Base-by-base conservation (phyloP, 2,797 vertebrate species). In the Nyctalus aviator region DNA sequence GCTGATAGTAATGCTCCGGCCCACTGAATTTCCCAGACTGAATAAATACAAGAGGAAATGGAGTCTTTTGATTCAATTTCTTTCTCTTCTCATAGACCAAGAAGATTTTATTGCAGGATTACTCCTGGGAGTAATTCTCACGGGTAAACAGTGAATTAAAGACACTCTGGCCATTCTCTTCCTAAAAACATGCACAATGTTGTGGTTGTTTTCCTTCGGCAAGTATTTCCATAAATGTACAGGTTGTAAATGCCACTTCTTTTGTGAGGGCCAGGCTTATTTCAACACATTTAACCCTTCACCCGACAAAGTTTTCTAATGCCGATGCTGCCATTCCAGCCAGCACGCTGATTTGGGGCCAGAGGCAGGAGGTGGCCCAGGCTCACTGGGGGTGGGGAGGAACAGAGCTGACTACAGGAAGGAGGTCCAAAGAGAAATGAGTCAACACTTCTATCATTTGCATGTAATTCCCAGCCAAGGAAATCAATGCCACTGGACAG, bases 41-140 rank as follows among this genome's bases (percentile, higher is more conserved):
- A 98, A 98, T 98, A 98, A 98, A 98, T 98, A 98, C 98, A 96
- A 98, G 98, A 98, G 98, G 98, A 98, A 98, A 98, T 98, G 97
- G 98, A 98, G 98, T 98, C 98, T 98, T 98, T 98, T 98, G 98
- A 99, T 98, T 99, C 98, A 99, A 99, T 98, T 99, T 98, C 98
- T 98, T 98, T 98, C 98, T 98, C 95, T 98, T 98, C 98, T 98
- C 98, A 98, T 84, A 98, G 98, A 98, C 98, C 97, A 98, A 98
- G 98, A 97, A 97, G 98, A 98, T 98, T 98, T 98, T 98, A 98
- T 98, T 98, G 98, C 97, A 97, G 96, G 97, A 96, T 97, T 97
- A 97, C 98, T 98, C 98, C 94, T 96, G 98, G 98, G 98, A 98
- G 97, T 97, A 96, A 98, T 98, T 98, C 98, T 98, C 98, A 97